Percentiles rank a stretch among this genome's conserved stretches.
Conservation (phyloP, 2,797 vertebrate genomes). For the Catharus ustulatus region DNA sequence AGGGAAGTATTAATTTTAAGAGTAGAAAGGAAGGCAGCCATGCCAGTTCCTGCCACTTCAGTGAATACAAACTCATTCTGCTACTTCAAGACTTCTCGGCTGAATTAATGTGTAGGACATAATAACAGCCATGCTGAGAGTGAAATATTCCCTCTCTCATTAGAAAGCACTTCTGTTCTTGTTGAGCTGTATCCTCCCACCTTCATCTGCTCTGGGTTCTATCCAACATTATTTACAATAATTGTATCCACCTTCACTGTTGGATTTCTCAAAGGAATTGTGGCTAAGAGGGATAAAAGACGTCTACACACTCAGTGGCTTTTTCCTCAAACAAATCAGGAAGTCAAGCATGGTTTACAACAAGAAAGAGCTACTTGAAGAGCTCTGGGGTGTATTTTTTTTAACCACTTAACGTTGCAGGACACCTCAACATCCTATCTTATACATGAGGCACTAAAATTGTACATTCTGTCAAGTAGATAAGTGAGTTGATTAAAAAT, state of each 20-base stretch:
- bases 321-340: slow-evolving; percentile 63
- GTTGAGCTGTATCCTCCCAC: slow-evolving; percentile 60
- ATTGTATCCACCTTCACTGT: slow-evolving; percentile 54
- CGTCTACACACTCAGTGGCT: slow-evolving; percentile 37
- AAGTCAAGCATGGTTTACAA: slow-evolving; percentile 50
- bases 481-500: slow-evolving; percentile 29
- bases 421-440: slow-evolving; percentile 23
- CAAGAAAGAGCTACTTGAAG: slow-evolving; percentile 41
- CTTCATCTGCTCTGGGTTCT: slow-evolving; percentile 43
- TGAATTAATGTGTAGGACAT: slow-evolving; percentile 58
- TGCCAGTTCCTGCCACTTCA: neutral
- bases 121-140: slow-evolving; percentile 61
- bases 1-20: neutral
- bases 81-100: slow-evolving; percentile 11
- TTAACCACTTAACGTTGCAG: slow-evolving; percentile 20
- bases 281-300: slow-evolving; percentile 59
- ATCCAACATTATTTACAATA: slow-evolving; percentile 60
- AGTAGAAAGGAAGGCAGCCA: neutral
- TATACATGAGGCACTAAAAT: neutral
- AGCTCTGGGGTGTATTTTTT: slow-evolving; percentile 32
- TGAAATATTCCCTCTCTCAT: slow-evolving; percentile 56
- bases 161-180: slow-evolving; percentile 67
- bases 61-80: neutral
- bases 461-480: slow-evolving; percentile 7
- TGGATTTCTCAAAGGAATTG: slow-evolving; percentile 57